Percentiles rank a stretch among this genome's conserved stretches.
Conservation (phyloP, 2,113 vertebrate species). For the Poecilia latipinna region DNA sequence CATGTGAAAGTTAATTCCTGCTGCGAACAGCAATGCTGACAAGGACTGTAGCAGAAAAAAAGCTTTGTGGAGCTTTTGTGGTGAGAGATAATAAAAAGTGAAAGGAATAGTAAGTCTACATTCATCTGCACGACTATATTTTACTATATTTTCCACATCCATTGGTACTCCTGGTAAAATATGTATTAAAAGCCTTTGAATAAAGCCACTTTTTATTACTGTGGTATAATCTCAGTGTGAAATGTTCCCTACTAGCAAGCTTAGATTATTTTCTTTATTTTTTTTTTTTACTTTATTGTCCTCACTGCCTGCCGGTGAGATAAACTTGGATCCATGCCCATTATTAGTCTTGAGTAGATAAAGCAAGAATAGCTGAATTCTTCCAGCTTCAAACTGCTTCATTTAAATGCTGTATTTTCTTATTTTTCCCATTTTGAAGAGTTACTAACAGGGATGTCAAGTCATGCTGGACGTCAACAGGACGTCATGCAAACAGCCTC, state of each 20-base stretch:
- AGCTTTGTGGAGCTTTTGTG: neutral
- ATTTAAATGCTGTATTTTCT: neutral
- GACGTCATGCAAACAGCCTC: neutral
- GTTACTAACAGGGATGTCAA: too few species aligned
- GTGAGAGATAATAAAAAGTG: neutral
- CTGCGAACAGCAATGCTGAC: constrained; percentile 14
- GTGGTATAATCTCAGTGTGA: neutral
- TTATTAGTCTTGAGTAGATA: neutral
- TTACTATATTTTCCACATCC: neutral
- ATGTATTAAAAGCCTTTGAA: neutral
- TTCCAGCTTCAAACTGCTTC: neutral
- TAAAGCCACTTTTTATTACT: neutral
- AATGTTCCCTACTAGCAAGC: neutral
- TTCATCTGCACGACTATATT: neutral
- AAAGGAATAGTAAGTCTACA: neutral
- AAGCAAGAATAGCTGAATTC: neutral
- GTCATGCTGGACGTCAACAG: neutral
- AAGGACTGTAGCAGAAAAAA: constrained; percentile 25
- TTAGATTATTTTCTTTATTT: neutral
- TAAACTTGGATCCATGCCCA: neutral
- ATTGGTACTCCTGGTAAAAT: neutral
- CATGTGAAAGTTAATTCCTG: constrained; percentile 50
- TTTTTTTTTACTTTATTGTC: neutral
- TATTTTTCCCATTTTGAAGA: neutral
- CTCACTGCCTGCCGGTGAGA: neutral